A percentile compares a stretch with the other conserved stretches of the same genome.
phyloP scores from a whole-genome alignment of 2,888 invertebrate genomes.

The Acrobasis consociella region DNA sequence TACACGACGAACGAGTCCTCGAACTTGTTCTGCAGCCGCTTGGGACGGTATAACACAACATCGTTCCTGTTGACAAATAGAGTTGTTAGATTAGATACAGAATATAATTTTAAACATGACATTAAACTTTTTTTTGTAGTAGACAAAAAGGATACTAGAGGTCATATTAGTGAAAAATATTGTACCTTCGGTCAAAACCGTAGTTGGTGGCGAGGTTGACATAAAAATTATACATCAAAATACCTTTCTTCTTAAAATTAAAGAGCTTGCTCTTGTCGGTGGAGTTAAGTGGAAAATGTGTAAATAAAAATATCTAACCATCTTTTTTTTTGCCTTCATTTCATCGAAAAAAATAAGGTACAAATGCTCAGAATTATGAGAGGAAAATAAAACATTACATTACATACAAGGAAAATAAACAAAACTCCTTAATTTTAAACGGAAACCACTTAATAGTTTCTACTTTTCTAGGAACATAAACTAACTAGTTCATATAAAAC shows the following conservation, averaged over 20 bases:
- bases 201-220: too few relatives aligned
- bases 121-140: background rate
- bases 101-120: too few relatives aligned
- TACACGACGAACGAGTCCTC: slow-evolving; percentile 90
- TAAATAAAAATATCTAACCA: too few relatives aligned
- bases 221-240: too few relatives aligned
- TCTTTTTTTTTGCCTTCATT: too few relatives aligned
- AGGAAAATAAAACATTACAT: background rate
- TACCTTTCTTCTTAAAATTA: too few relatives aligned
- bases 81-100: too few relatives aligned
- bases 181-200: too few relatives aligned
- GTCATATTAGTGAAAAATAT: background rate
- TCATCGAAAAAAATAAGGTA: background rate
- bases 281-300: too few relatives aligned
- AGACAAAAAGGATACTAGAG: background rate
- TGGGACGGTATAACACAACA: slow-evolving; percentile 94
- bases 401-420: too few relatives aligned
- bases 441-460: background rate
- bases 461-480: background rate
- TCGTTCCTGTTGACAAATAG: slow-evolving; percentile 83
- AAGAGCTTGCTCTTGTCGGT: too few relatives aligned
- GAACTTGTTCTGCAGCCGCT: slow-evolving; percentile 95
- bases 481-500: background rate
- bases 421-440: background rate
- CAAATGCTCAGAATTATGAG: background rate